Evolutionary conservation across 1,140 invertebrate genomes (phyloP).

Genomic region (Brachionus asplanchnoidis): DNA sequence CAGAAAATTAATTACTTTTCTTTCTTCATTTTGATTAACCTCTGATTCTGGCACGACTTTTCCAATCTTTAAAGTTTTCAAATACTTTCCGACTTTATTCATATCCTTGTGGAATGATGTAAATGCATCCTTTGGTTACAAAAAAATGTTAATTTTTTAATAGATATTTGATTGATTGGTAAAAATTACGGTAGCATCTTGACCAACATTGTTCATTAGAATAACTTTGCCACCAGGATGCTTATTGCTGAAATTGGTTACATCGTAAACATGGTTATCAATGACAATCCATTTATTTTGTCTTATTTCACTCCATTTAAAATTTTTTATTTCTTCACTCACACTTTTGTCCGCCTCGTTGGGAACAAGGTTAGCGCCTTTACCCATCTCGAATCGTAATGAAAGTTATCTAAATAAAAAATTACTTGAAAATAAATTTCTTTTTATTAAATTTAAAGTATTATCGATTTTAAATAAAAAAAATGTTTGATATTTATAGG

Average conservation of each 20-base stretch:
- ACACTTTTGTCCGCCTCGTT: not conserved
- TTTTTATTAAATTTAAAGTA: not conserved
- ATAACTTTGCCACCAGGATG: conserved; percentile 55
- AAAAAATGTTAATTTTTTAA: not conserved
- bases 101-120: not conserved
- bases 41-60: not conserved
- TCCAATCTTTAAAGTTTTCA: not conserved
- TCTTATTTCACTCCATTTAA: conserved; percentile 48
- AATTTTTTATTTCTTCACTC: not conserved
- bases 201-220: conserved; percentile 51
- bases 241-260: conserved; percentile 50
- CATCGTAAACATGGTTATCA: conserved; percentile 52
- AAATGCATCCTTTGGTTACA: not conserved
- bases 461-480: not conserved
- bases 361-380: not conserved
- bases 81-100: not conserved
- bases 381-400: not conserved
- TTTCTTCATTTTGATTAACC: not conserved
- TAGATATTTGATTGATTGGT: not conserved
- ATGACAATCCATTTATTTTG: conserved; percentile 51
- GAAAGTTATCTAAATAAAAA: not conserved
- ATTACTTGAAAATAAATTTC: not conserved
- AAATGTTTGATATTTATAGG: not conserved
- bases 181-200: conserved; percentile 50
- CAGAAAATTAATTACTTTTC: not conserved